A percentile compares a stretch with the other conserved stretches of the same genome.
phyloP scores from a whole-genome alignment of 2,113 vertebrate genomes.

The Hippocampus abdominalis region DNA sequence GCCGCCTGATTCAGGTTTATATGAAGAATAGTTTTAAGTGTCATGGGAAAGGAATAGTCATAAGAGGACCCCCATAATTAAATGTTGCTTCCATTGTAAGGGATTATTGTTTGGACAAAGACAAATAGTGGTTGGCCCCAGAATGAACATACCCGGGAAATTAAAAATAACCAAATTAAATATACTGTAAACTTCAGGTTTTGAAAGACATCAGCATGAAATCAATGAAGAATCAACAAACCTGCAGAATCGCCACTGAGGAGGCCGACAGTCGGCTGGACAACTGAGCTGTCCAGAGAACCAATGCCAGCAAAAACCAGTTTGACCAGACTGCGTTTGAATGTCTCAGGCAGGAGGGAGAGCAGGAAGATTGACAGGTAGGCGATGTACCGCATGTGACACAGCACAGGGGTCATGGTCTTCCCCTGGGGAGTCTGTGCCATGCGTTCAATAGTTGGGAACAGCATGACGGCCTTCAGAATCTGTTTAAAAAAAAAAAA shows the following conservation, averaged over 20 bases:
- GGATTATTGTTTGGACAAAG: not conserved
- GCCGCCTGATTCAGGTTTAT: not conserved
- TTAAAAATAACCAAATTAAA: not conserved
- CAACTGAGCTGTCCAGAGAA: constrained; percentile 53
- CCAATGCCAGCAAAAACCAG: constrained; percentile 61
- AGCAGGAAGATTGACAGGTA: constrained; percentile 83
- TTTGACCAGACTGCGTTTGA: constrained; percentile 74
- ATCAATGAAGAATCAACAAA: constrained; percentile 44
- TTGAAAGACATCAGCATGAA: constrained; percentile 30
- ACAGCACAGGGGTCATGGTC: constrained; percentile 83
- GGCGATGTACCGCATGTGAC: constrained; percentile 80
- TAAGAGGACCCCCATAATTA: not conserved
- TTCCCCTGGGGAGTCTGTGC: constrained; percentile 83
- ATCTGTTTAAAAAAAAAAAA: constrained; percentile 65
- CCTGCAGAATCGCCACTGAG: constrained; percentile 84
- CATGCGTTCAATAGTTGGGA: constrained; percentile 94
- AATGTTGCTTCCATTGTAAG: not conserved
- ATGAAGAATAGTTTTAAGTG: not conserved
- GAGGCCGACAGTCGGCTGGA: constrained; percentile 68
- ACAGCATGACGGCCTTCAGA: constrained; percentile 83
- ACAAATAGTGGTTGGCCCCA: not conserved
- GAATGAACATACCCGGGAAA: not conserved
- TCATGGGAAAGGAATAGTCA: no score
- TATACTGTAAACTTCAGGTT: not conserved
- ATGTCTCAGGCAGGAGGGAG: constrained; percentile 78